phyloP scores from a whole-genome alignment of 2,113 vertebrate species.

The Coptodon rendalli region DNA sequence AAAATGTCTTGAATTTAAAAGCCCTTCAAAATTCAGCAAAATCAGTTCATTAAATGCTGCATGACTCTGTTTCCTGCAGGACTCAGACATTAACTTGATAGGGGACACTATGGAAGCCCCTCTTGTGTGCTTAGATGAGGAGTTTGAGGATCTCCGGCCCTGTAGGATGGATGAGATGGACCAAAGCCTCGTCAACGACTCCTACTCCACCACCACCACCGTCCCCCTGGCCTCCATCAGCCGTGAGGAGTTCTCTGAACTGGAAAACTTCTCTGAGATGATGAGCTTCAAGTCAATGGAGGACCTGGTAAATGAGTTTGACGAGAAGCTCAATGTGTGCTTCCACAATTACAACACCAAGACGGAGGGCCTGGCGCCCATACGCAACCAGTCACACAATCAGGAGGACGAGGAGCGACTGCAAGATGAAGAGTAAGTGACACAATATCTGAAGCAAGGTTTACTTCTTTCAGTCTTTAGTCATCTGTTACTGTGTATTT shows the following conservation, averaged over 20 bases:
- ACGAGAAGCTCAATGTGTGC: conserved; percentile 92
- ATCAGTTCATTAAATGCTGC: background rate
- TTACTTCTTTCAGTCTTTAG: background rate
- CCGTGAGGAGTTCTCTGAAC: conserved; percentile 88
- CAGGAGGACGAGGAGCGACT: conserved; percentile 86
- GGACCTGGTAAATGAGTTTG: conserved; percentile 91
- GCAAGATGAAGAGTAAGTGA: conserved; percentile 88
- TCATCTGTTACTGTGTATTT: background rate
- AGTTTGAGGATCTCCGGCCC: conserved; percentile 87
- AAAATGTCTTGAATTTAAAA: background rate
- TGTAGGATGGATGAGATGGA: conserved; percentile 75
- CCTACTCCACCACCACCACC: conserved; percentile 57
- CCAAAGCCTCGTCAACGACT: conserved; percentile 54
- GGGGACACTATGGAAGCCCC: conserved; percentile 84
- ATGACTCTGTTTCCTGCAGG: conserved; percentile 16
- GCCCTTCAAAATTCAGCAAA: background rate
- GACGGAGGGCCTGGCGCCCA: conserved; percentile 85
- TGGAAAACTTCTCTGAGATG: conserved; percentile 93
- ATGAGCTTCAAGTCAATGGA: conserved; percentile 98
- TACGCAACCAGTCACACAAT: conserved; percentile 81
- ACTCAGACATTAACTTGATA: background rate
- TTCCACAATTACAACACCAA: conserved; percentile 94
- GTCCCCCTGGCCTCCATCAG: conserved; percentile 67
- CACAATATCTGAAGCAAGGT: background rate
- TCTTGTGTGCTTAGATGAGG: conserved; percentile 88